Conservation (phyloP, 2,797 vertebrate species). For the Myotis planiceps region DNA sequence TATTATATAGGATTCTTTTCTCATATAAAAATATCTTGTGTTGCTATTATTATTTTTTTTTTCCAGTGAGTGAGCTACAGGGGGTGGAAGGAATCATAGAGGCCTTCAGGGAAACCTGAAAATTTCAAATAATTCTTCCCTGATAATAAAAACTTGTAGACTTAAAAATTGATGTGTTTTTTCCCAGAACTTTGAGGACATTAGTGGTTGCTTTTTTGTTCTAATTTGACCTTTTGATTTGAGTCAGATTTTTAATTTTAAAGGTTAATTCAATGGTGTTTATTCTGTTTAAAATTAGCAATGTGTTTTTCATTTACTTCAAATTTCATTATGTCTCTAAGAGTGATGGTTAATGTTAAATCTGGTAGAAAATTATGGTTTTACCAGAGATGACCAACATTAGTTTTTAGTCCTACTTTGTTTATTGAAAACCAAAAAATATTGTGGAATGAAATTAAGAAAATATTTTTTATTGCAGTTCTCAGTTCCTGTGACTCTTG, state of each 20-base stretch:
- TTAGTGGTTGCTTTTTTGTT: not conserved
- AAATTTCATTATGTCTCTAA: not conserved
- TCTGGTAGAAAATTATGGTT: not conserved
- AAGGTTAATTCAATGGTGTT: not conserved
- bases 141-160: not conserved
- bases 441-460: not conserved
- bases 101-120: not conserved
- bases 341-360: not conserved
- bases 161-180: not conserved
- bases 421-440: not conserved
- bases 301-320: conserved; percentile 18
- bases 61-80: not conserved
- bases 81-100: not conserved
- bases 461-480: conserved; percentile 4
- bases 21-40: not conserved
- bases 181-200: not conserved
- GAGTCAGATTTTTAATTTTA: conserved; percentile 19
- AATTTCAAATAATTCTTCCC: not conserved
- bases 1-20: too few relatives aligned
- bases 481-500: not conserved
- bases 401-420: conserved; percentile 5
- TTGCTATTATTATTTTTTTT: not conserved
- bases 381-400: not conserved
- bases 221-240: not conserved
- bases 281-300: conserved; percentile 13